Evolutionary conservation across 2,797 vertebrate genomes (phyloP).

Genomic region (Smutsia gigantea): DNA sequence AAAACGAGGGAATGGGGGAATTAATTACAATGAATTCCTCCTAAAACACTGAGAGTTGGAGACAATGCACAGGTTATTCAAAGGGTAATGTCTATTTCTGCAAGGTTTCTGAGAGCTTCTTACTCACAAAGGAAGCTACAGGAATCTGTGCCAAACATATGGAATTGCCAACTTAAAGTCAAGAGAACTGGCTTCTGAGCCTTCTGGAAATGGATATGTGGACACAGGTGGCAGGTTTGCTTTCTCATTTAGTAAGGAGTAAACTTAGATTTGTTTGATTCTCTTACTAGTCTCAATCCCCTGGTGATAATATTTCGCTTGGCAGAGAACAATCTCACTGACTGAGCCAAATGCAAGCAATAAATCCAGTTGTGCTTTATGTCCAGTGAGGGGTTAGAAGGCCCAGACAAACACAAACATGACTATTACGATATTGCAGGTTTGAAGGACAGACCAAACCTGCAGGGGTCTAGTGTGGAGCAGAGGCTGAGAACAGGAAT

Average conservation of each 20-base stretch:
- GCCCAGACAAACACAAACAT: background rate
- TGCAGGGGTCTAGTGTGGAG: background rate
- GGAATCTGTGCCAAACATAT: conserved; percentile 1
- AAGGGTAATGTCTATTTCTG: conserved; percentile 1
- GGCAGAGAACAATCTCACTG: background rate
- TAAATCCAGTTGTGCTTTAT: background rate
- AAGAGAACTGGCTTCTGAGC: background rate
- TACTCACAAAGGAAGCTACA: background rate
- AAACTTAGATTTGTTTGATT: conserved; percentile 47
- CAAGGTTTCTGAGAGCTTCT: conserved; percentile 31
- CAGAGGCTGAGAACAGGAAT: background rate
- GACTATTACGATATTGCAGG: background rate
- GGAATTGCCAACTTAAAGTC: background rate
- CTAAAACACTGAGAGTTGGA: conserved; percentile 29
- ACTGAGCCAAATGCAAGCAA: conserved; percentile 29
- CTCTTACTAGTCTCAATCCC: conserved; percentile 29
- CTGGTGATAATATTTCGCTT: conserved; percentile 56
- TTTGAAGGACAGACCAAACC: background rate
- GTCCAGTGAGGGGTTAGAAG: background rate
- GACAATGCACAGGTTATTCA: conserved; percentile 44
- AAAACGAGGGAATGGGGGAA: background rate
- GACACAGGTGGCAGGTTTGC: conserved; percentile 20
- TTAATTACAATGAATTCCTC: conserved; percentile 45
- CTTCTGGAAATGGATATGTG: conserved; percentile 17
- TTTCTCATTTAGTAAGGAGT: background rate